Percentiles rank a stretch among this genome's conserved stretches.
Evolutionary conservation across 2,113 vertebrate genomes (phyloP).

Genomic region (Tychaedon coryphoeus): DNA sequence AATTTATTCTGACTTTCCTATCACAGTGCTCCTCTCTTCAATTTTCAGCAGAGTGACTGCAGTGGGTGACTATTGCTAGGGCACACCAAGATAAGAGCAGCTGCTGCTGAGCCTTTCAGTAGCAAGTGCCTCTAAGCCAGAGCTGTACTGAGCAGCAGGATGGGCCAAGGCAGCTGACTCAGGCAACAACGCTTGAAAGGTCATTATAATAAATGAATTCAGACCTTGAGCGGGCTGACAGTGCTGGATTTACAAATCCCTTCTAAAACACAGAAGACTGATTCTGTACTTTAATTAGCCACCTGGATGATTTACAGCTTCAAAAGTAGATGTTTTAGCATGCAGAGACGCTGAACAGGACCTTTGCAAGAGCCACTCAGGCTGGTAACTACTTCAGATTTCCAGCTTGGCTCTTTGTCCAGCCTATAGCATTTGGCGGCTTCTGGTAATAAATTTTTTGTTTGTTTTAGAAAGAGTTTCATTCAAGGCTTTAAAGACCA

Average conservation of each 20-base stretch:
- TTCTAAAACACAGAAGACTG: constrained; percentile 13
- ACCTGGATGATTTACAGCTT: not conserved
- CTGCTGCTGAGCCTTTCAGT: not conserved
- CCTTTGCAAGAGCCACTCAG: not conserved
- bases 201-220: constrained; percentile 42
- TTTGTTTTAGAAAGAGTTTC: constrained; percentile 62
- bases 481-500: constrained; percentile 49
- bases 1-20: constrained; percentile 30
- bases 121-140: not conserved
- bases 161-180: not conserved
- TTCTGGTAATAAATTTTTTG: constrained; percentile 40
- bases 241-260: not conserved
- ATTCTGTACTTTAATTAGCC: constrained; percentile 9
- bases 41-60: not conserved
- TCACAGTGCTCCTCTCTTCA: not conserved
- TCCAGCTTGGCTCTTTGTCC: not conserved
- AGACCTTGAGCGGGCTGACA: not conserved
- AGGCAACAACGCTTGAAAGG: not conserved
- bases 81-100: not conserved
- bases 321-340: not conserved
- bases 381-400: not conserved
- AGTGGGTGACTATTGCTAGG: not conserved
- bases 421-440: not conserved
- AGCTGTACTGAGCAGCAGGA: not conserved
- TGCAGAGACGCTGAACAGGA: not conserved